A percentile compares a stretch with the other conserved stretches of the same genome.
phyloP scores from a whole-genome alignment of 2,797 vertebrate species.

The Caiman crocodilus region DNA sequence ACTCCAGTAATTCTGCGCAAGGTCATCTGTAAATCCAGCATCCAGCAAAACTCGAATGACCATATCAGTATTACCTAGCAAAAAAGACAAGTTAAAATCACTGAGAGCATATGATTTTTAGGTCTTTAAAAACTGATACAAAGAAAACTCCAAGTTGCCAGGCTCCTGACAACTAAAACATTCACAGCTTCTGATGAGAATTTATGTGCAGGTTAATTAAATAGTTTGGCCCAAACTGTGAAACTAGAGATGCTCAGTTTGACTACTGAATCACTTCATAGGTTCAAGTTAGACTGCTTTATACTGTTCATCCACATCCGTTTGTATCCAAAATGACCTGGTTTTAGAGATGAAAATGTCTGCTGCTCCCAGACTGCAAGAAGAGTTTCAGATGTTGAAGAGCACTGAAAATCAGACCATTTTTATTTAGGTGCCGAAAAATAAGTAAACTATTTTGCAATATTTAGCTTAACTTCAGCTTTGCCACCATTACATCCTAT shows the following conservation, averaged over 20 bases:
- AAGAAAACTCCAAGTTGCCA: background rate
- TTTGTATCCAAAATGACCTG: background rate
- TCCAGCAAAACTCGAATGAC: constrained; percentile 92
- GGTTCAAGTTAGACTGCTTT: background rate
- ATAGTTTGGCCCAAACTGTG: background rate
- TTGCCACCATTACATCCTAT: background rate
- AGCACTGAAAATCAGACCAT: background rate
- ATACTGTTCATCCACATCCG: background rate
- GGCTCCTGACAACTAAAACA: background rate
- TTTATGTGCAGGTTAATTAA: background rate
- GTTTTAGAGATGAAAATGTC: background rate
- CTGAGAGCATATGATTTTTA: constrained; percentile 55
- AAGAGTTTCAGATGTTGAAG: background rate
- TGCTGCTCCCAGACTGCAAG: background rate
- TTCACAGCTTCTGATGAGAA: background rate
- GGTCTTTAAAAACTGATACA: background rate
- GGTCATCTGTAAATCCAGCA: constrained; percentile 92
- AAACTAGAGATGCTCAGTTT: background rate
- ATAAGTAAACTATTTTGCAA: background rate
- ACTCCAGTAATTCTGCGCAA: constrained; percentile 90
- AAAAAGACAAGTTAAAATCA: constrained; percentile 73
- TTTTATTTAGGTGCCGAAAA: background rate
- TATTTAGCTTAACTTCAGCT: background rate
- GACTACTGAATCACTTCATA: background rate
- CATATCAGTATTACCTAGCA: constrained; percentile 83